Conservation (phyloP, 2,888 invertebrate genomes). For the Hemistola chrysoprasaria region DNA sequence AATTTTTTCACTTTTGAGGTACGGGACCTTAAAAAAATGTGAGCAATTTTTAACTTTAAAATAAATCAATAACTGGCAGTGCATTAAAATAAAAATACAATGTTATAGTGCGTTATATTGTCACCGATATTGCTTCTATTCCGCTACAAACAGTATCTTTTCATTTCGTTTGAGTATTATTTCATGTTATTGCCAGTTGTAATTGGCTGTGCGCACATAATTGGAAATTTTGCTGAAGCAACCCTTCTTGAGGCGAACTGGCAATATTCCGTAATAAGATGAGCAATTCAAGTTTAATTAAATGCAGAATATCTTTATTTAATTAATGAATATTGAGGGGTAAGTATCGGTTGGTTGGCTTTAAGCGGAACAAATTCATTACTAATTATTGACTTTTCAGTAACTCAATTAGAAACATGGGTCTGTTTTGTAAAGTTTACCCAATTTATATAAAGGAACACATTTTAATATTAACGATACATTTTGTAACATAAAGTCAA, state of each 20-base stretch:
- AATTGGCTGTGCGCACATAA: slow-evolving; percentile 34
- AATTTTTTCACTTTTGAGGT: too few relatives aligned
- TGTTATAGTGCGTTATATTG: background rate
- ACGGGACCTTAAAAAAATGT: too few relatives aligned
- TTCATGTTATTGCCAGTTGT: slow-evolving; percentile 27
- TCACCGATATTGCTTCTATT: background rate
- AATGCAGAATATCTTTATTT: slow-evolving; percentile 8
- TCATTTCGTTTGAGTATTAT: slow-evolving; percentile 32
- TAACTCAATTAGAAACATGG: slow-evolving; percentile 7
- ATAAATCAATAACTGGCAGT: slow-evolving; percentile 1
- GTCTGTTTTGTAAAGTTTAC: too few relatives aligned
- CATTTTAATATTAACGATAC: too few relatives aligned
- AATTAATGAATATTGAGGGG: slow-evolving; percentile 8
- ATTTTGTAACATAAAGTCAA: too few relatives aligned
- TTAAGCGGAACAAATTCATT: slow-evolving; percentile 2
- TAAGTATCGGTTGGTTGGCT: slow-evolving; percentile 7
- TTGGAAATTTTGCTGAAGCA: slow-evolving; percentile 31
- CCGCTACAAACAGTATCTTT: background rate
- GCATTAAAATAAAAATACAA: background rate
- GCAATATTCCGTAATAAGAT: slow-evolving; percentile 6
- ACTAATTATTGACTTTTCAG: slow-evolving; percentile 4
- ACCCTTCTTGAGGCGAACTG: slow-evolving; percentile 2
- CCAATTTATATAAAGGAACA: too few relatives aligned
- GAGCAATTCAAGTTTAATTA: slow-evolving; percentile 9
- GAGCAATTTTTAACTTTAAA: too few relatives aligned